Percentiles rank a stretch among this genome's conserved stretches.
Conservation (phyloP, 1,140 invertebrate species). For the Drosophila saltans region DNA sequence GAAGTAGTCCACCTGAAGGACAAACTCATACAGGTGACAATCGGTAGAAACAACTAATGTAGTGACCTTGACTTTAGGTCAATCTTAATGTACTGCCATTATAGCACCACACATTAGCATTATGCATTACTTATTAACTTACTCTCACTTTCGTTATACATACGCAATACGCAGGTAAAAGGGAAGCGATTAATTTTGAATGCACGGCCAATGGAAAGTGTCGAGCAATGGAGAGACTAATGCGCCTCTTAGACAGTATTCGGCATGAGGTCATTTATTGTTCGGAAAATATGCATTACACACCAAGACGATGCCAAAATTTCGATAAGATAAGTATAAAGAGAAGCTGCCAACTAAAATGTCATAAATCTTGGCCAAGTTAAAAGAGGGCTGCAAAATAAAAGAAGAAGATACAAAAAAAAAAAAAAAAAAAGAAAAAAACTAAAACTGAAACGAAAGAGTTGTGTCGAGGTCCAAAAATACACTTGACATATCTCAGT, state of each 20-base stretch:
- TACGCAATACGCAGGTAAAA: not conserved
- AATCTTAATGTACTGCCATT: constrained; percentile 2
- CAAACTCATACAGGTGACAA: not conserved
- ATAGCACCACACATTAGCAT: not conserved
- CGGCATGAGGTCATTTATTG: constrained; percentile 55
- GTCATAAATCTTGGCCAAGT: constrained; percentile 80
- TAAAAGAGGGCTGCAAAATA: constrained; percentile 41
- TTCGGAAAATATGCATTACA: constrained; percentile 56
- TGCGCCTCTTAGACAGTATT: constrained; percentile 22
- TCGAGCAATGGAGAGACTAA: constrained; percentile 12
- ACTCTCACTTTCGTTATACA: not conserved
- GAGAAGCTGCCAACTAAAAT: constrained; percentile 80
- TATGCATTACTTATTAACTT: not conserved
- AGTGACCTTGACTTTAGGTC: constrained; percentile 7
- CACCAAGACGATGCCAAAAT: constrained; percentile 65
- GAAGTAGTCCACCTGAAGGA: not conserved
- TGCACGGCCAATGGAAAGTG: constrained; percentile 1
- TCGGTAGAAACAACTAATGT: not conserved
- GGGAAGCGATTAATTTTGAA: constrained; percentile 9
- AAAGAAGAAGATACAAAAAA: constrained; percentile 20
- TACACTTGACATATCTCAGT: constrained; percentile 69
- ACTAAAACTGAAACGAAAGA: constrained; percentile 63
- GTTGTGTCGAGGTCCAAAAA: constrained; percentile 77
- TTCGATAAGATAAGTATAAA: constrained; percentile 80
- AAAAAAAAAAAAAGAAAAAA: constrained; percentile 6